Evolutionary conservation across 2,113 vertebrate species (phyloP).

Genomic region (Trachemys scripta): DNA sequence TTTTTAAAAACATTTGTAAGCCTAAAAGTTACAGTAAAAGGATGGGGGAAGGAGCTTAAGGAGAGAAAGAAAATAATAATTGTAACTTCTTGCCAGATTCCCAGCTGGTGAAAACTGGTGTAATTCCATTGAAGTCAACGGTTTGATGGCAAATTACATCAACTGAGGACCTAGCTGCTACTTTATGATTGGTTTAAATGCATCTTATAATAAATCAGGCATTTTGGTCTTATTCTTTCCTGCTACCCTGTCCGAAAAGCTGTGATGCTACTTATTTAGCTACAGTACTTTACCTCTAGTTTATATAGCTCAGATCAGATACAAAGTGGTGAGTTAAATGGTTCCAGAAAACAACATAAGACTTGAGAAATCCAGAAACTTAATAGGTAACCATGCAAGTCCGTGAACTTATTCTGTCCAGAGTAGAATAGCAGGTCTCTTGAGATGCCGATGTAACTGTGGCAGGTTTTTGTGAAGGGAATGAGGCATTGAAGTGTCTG

Average conservation of each 20-base stretch:
- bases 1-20: conserved; percentile 52
- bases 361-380: conserved; percentile 52
- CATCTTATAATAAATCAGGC: conserved; percentile 24
- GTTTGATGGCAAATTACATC: background rate
- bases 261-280: conserved; percentile 51
- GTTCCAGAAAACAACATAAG: conserved; percentile 22
- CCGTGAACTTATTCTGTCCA: conserved; percentile 39
- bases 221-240: conserved; percentile 51
- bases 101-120: conserved; percentile 37
- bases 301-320: conserved; percentile 56
- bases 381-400: conserved; percentile 34
- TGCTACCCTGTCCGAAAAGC: conserved; percentile 64
- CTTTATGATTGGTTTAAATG: conserved; percentile 23
- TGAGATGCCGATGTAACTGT: conserved; percentile 40
- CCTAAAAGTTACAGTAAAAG: conserved; percentile 66
- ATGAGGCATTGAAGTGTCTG: conserved; percentile 51
- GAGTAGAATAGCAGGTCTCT: conserved; percentile 30
- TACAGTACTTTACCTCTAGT: conserved; percentile 34
- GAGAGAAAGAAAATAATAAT: conserved; percentile 5
- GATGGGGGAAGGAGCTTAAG: conserved; percentile 14
- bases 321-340: conserved; percentile 39
- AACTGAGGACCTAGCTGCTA: conserved; percentile 9
- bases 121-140: conserved; percentile 22
- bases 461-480: conserved; percentile 45
- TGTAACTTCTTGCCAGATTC: conserved; percentile 29